phyloP scores from a whole-genome alignment of 2,113 vertebrate genomes.

The Condylura cristata region DNA sequence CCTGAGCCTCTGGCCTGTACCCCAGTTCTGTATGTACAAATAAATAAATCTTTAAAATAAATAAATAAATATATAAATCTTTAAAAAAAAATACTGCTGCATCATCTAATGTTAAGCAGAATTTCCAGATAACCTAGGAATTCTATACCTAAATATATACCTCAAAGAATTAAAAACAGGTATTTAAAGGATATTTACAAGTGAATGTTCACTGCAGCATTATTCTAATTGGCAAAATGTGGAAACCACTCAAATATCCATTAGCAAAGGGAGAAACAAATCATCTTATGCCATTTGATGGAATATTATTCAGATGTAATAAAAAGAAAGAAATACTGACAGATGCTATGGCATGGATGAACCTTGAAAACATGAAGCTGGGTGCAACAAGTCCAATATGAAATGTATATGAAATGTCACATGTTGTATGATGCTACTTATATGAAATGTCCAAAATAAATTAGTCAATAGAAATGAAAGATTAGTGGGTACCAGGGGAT shows the following conservation, averaged over 20 bases:
- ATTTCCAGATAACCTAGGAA: not conserved
- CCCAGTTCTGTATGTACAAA: too few species aligned
- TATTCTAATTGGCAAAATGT: not conserved
- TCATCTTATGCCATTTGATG: not conserved
- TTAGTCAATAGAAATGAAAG: constrained; percentile 34
- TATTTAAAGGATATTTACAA: not conserved
- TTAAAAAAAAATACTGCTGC: not conserved
- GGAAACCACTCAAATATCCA: constrained; percentile 25
- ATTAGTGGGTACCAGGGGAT: not conserved
- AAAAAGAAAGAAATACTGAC: constrained; percentile 16
- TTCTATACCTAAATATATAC: not conserved
- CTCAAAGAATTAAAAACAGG: constrained; percentile 21
- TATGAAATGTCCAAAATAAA: constrained; percentile 13
- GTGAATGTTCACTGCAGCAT: not conserved
- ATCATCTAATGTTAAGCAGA: constrained; percentile 11
- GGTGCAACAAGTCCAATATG: constrained; percentile 18
- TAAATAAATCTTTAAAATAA: not conserved
- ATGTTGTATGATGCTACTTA: not conserved
- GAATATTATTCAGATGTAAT: constrained; percentile 31
- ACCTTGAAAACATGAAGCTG: not conserved
- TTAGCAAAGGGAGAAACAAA: not conserved
- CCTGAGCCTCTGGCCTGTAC: too few species aligned
- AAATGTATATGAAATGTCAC: not conserved
- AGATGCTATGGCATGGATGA: not conserved
- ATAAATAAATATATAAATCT: too few species aligned